Base-by-base conservation (phyloP, 2,113 vertebrate genomes). In the Nothocercus julius region DNA sequence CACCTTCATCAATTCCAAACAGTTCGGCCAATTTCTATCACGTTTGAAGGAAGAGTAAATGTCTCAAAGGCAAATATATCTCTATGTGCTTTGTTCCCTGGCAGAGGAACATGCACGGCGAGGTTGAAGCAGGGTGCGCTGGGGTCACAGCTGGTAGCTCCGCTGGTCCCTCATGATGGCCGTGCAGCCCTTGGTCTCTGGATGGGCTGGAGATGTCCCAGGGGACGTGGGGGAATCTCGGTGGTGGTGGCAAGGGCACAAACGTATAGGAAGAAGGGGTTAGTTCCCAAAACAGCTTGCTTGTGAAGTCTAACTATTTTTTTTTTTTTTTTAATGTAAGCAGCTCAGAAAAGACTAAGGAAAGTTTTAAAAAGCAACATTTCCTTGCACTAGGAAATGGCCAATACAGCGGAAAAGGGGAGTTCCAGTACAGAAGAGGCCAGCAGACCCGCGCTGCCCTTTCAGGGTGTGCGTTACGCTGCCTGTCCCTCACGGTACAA, bases 21-120 rank as follows among this genome's bases (percentile, higher is more conserved):
- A 68, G 89, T 92, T 95, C 90, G 81, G 91, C 95, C 92, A 93
- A 87, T 82, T 96, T 79, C 83, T 84, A 89, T 93, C 86, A 73
- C 62, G 68, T 78, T 68, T 85, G 47, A 85, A 79, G 61, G 74
- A 62, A 83, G 92, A 18, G 53, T 68, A 62, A 73, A 53, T 64
- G 25, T 51, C 86, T 96, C 62, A 21, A 72, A 95, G 74, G 22
- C 84, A 73, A 47, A 40, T 89, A 22, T 12, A 53, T 66, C 89
- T 88, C 68, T 51, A 49, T 25, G 68, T 18, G 28, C 86, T 51
- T 72, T 84, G 69, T 93, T 89, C 89, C 83, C 83, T 81, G 56
- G 40, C 63, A 75, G 69, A 78, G 61, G 36, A 81, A 67, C 28
- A 4, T 51, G 54, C 63, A 36, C 51, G 89, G 54, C 18, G 54